Percentiles rank a stretch among this genome's conserved stretches.
These are phyloP conservation scores for Galeopterus variegatus DNA, from an alignment of 2,113 vertebrate genomes.

Conservation along the genomic window DNA sequence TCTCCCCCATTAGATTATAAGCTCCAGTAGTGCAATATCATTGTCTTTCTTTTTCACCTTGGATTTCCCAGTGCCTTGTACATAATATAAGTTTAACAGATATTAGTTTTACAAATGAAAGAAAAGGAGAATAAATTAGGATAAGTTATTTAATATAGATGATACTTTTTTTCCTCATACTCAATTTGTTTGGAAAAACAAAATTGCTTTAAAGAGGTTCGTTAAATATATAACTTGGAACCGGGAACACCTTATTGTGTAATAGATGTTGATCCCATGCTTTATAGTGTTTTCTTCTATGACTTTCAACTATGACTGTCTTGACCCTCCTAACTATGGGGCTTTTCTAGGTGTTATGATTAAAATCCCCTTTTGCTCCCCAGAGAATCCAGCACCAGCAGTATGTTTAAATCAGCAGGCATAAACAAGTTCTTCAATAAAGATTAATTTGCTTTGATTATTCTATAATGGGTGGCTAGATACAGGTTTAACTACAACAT, in stretches of 20 bases:
- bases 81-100: background rate
- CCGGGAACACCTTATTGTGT: background rate
- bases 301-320: background rate
- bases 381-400: background rate
- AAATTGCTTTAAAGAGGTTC: background rate
- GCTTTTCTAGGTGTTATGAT: background rate
- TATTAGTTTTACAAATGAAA: conserved; percentile 40
- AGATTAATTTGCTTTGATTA: conserved; percentile 42
- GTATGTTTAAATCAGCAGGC: background rate
- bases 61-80: background rate
- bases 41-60: conserved; percentile 27
- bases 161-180: background rate
- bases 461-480: background rate
- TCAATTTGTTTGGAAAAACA: background rate
- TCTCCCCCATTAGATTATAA: background rate
- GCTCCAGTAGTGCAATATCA: background rate
- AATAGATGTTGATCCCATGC: background rate
- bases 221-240: background rate
- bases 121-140: background rate
- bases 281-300: background rate
- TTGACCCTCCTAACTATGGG: background rate
- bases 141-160: background rate
- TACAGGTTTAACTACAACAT: background rate
- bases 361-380: background rate
- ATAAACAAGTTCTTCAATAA: conserved; percentile 34